Percentiles rank a stretch among this genome's conserved stretches.
These are phyloP conservation scores for Muntiacus muntjak DNA, from an alignment of 2,113 vertebrate genomes.

Conservation along the genomic window DNA sequence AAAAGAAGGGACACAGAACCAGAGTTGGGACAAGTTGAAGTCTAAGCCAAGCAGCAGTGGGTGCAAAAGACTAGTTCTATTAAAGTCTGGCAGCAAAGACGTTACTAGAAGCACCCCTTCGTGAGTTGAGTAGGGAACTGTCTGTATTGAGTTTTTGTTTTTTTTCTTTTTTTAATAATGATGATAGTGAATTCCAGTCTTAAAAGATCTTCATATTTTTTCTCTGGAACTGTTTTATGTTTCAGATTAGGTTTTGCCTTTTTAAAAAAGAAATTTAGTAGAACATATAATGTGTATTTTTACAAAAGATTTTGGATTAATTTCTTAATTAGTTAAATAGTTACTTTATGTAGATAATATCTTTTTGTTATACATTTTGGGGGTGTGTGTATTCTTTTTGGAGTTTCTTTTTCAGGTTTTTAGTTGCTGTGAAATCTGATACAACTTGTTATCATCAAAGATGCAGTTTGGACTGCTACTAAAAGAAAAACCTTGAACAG, in stretches of 20 bases:
- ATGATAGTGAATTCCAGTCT: not conserved
- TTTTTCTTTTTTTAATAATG: not conserved
- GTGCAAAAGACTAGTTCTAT: not conserved
- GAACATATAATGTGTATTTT: not conserved
- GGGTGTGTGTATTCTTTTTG: not conserved
- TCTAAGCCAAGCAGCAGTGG: not conserved
- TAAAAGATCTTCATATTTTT: not conserved
- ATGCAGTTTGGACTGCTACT: not conserved
- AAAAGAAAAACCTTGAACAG: not conserved
- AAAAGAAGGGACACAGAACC: not conserved
- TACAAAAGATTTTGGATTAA: not conserved
- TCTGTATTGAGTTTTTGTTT: not conserved
- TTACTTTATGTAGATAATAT: not conserved
- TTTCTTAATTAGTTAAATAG: not conserved
- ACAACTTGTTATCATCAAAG: not conserved
- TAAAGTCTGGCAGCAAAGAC: not conserved
- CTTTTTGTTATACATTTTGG: not conserved
- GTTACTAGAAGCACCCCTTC: not conserved
- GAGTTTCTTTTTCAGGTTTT: not conserved
- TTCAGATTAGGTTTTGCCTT: not conserved
- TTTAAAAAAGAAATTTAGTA: not conserved
- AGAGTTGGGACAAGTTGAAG: not conserved
- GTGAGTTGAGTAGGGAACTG: not conserved
- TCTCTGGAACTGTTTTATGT: not conserved
- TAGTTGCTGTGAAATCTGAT: not conserved